Percentiles rank a stretch among this genome's conserved stretches.
These are phyloP conservation scores for Balanococcus diminutus DNA, from an alignment of 2,888 invertebrate species.

Conservation along the genomic window DNA sequence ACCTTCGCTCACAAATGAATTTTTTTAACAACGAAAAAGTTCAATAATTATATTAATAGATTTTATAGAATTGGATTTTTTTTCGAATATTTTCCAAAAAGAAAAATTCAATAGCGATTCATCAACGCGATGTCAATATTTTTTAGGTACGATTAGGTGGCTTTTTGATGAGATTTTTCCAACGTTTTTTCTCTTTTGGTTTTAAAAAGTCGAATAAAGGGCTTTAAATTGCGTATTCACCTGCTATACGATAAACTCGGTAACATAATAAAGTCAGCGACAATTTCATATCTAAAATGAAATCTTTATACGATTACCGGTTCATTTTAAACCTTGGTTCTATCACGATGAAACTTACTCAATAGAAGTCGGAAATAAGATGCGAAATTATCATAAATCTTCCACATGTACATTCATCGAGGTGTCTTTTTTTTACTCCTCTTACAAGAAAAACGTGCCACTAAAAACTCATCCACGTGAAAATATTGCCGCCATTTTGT, in stretches of 20 bases:
- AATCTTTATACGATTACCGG: slow-evolving; percentile 23
- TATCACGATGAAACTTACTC: slow-evolving; percentile 27
- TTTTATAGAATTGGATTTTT: too few species aligned
- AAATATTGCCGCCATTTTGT: slow-evolving; percentile 2
- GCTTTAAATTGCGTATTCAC: not conserved
- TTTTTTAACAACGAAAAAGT: too few species aligned
- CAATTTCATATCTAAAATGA: slow-evolving; percentile 22
- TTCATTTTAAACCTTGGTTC: slow-evolving; percentile 3
- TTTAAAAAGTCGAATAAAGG: not conserved
- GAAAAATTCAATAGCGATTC: not conserved
- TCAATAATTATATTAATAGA: too few species aligned
- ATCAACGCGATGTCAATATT: not conserved
- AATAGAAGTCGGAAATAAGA: slow-evolving; percentile 27
- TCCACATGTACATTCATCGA: not conserved
- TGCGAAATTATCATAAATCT: slow-evolving; percentile 31
- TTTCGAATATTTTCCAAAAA: not conserved
- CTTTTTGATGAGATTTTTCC: not conserved
- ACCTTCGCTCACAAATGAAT: too few species aligned
- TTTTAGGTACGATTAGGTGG: too few species aligned
- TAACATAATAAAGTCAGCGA: slow-evolving; percentile 23
- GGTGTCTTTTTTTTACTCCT: not conserved
- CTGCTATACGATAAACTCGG: not conserved
- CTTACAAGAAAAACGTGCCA: slow-evolving; percentile 9
- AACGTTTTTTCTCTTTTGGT: not conserved
- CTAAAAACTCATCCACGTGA: slow-evolving; percentile 2